Conservation (phyloP, 2,888 invertebrate genomes). For the Chelonus formosanus region DNA sequence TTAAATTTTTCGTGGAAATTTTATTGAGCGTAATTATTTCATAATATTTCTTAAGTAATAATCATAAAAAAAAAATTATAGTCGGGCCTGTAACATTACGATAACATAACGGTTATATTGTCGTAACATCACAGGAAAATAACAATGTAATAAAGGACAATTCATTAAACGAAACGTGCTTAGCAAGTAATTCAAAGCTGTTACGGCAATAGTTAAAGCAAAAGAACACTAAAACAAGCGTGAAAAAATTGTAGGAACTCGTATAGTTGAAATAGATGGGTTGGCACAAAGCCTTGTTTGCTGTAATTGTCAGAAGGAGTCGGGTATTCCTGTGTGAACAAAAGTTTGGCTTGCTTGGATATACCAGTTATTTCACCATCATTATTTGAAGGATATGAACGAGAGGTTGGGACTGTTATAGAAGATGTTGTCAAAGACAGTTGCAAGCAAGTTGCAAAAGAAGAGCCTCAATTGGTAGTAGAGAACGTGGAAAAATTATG, state of each 20-base stretch:
- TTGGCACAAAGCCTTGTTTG: conserved; percentile 37
- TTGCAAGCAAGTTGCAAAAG: conserved; percentile 36
- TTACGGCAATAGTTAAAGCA: conserved; percentile 6
- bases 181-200: conserved; percentile 12
- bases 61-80: no score
- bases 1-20: no score
- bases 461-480: conserved; percentile 38
- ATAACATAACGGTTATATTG: no score
- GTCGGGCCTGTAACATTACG: no score
- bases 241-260: conserved; percentile 24
- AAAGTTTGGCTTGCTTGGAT: no score
- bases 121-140: no score
- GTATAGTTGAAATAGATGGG: conserved; percentile 36
- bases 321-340: no score
- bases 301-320: conserved; percentile 35
- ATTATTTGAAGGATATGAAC: conserved; percentile 38
- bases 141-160: conserved; percentile 9
- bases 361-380: conserved; percentile 28
- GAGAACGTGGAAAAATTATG: conserved; percentile 37
- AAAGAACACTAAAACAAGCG: not conserved
- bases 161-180: conserved; percentile 27
- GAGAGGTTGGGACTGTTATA: conserved; percentile 36
- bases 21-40: no score
- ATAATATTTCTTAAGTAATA: no score
- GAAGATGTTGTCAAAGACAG: conserved; percentile 39